phyloP scores from a whole-genome alignment of 2,888 invertebrate species.

The Pterobdella sp. region DNA sequence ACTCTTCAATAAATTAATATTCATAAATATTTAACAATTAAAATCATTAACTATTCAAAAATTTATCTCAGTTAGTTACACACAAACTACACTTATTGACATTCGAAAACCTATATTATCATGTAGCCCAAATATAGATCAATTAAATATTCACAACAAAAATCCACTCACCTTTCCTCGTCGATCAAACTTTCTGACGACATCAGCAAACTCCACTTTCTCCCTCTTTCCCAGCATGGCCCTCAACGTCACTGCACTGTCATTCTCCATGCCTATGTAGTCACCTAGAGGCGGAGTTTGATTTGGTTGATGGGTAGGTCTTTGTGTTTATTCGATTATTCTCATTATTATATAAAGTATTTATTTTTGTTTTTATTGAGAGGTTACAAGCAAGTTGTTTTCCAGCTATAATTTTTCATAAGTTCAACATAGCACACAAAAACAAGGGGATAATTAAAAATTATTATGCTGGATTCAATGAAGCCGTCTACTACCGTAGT shows the following conservation, averaged over 20 bases:
- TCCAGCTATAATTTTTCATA: background rate
- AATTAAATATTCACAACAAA: background rate
- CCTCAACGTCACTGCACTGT: conserved; percentile 54
- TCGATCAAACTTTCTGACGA: conserved; percentile 62
- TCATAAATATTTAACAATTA: no score
- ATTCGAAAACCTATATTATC: no score
- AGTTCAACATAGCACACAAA: background rate
- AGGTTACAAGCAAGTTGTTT: background rate
- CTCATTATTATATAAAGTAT: background rate
- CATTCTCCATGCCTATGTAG: conserved; percentile 62
- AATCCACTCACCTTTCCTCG: conserved; percentile 57
- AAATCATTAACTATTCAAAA: no score
- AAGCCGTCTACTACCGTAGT: no score
- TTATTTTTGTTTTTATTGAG: background rate
- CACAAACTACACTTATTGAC: no score
- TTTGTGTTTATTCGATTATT: background rate
- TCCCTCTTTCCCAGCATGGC: conserved; percentile 58
- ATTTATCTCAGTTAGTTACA: no score
- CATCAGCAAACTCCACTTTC: conserved; percentile 61
- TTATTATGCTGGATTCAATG: background rate
- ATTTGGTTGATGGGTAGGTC: background rate
- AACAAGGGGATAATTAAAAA: background rate
- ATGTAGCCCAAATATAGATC: no score
- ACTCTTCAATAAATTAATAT: conserved; percentile 51
- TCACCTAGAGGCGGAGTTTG: conserved; percentile 54